A percentile compares a stretch with the other conserved stretches of the same genome.
Conservation (phyloP, 2,797 vertebrate species). For the Trachops cirrhosus region DNA sequence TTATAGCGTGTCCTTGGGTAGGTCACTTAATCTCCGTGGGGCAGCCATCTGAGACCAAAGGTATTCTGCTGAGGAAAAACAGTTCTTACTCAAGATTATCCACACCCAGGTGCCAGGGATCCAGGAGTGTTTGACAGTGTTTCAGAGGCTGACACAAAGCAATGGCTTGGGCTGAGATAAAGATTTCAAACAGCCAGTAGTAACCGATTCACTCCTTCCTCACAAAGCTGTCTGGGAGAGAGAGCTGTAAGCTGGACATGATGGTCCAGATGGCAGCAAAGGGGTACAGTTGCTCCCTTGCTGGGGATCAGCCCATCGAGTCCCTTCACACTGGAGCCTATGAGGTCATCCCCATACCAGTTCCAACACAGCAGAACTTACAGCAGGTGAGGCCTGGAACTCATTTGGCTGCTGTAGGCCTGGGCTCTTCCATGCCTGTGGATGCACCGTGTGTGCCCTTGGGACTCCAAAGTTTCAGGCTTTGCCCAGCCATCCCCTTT, state of each 20-base stretch:
- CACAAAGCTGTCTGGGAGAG: background rate
- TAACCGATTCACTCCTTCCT: background rate
- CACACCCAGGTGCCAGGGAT: background rate
- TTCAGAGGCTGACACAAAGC: background rate
- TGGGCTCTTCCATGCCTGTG: background rate
- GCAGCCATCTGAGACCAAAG: background rate
- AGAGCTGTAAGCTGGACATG: background rate
- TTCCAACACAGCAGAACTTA: background rate
- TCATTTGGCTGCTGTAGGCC: background rate
- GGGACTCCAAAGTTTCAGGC: background rate
- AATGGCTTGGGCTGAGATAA: constrained; percentile 23
- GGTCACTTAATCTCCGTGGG: constrained; percentile 15
- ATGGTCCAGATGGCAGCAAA: background rate
- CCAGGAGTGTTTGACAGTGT: background rate
- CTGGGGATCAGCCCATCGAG: background rate
- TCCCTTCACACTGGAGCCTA: background rate
- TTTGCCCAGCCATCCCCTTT: background rate
- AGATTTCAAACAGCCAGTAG: constrained; percentile 32
- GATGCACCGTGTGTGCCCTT: background rate
- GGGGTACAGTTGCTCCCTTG: background rate
- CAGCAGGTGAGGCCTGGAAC: background rate
- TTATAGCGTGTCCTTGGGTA: background rate
- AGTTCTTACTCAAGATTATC: background rate
- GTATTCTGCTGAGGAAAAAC: background rate
- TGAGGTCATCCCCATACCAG: background rate